phyloP scores from a whole-genome alignment of 2,797 vertebrate species.

The Garrulus glandarius region DNA sequence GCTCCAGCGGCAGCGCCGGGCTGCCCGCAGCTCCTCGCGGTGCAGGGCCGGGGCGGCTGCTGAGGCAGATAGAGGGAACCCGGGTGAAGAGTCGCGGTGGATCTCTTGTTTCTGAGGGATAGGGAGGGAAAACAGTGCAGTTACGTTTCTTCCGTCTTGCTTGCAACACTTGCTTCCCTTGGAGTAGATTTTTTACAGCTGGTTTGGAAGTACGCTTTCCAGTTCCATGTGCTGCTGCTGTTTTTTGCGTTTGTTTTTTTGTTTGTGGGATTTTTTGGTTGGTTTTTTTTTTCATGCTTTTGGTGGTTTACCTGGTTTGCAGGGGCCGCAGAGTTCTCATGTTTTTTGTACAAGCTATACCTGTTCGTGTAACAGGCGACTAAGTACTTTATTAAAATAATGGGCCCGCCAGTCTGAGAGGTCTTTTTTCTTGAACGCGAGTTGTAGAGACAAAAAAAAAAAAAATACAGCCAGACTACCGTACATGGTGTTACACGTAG shows the following conservation, averaged over 20 bases:
- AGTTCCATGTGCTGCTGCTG: accelerated
- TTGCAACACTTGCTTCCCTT: background rate
- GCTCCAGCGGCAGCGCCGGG: background rate
- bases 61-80: background rate
- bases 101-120: no score
- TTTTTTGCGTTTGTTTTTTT: background rate
- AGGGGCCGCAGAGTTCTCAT: background rate
- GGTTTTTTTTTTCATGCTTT: background rate
- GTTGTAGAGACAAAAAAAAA: background rate
- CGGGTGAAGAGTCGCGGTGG: background rate
- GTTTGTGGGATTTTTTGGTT: no score
- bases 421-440: background rate
- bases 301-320: background rate
- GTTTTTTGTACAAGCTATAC: background rate
- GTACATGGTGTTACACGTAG: background rate
- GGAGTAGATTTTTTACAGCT: no score
- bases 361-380: background rate
- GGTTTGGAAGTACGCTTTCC: background rate
- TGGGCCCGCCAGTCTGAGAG: no score
- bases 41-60: background rate
- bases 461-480: background rate
- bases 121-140: background rate
- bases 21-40: background rate
- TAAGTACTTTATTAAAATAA: background rate
- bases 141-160: background rate